Conservation (phyloP, 2,113 vertebrate genomes). For the Anser cygnoides region DNA sequence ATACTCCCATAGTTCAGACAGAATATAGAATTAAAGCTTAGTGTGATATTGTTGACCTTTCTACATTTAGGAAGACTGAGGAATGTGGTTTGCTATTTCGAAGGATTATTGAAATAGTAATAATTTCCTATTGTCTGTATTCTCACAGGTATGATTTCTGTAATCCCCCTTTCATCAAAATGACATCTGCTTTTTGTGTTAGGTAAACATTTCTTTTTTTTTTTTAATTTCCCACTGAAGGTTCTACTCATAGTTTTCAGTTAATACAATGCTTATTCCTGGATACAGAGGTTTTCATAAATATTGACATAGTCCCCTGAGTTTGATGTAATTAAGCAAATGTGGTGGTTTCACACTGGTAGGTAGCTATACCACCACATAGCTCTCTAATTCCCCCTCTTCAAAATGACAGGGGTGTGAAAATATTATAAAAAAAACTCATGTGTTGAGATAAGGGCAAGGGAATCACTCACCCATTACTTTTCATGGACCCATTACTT, state of each 20-base stretch:
- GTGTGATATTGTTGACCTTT: neutral
- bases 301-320: neutral
- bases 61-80: neutral
- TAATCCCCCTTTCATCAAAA: neutral
- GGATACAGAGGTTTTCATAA: slow-evolving; percentile 29
- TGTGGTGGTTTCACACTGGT: neutral
- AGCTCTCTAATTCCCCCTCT: neutral
- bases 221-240: neutral
- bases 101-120: neutral
- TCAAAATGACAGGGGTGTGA: neutral
- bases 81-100: neutral
- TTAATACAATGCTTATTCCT: neutral
- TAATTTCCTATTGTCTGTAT: neutral
- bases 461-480: neutral
- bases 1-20: neutral
- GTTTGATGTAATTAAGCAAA: neutral
- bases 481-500: neutral
- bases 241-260: neutral
- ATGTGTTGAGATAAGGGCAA: neutral
- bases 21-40: neutral
- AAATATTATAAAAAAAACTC: neutral
- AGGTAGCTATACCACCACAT: neutral
- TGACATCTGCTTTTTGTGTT: neutral
- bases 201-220: neutral
- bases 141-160: neutral